Evolutionary conservation across 2,113 vertebrate species (phyloP), one percentile per base, ranked within the genome.

Genomic region (Todiramphus saurophagus): DNA sequence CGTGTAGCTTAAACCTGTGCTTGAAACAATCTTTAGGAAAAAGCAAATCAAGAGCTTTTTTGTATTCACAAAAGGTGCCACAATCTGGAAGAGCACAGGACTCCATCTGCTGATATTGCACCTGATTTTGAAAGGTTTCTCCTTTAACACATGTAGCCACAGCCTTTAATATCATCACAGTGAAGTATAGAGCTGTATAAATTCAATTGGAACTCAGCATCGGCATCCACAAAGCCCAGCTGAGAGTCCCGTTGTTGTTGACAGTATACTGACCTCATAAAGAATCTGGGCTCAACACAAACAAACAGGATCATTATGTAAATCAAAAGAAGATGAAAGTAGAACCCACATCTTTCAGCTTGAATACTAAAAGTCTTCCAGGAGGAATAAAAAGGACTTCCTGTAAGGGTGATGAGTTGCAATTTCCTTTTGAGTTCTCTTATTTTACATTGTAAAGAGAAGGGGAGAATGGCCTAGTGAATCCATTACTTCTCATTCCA

Each of bases 321-420:
- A 97, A 97, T 96, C 90, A 96, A 96, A 95, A 94, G 90, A 95
- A 95, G 84, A 96, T 96, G 94, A 96, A 95, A 95, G 90, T 67
- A 86, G 82, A 95, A 73, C 84, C 70, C 82, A 83, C 89, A 85
- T 95, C 87, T 94, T 97, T 89, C 94, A 94, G 67, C 78, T 67
- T 80, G 53, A 87, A 83, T 94, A 62, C 58, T 90, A 46, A 48
- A 93, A 94, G 21, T 86, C 78, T 94, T 90, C 93, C 84, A 87
- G 90, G 70, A 93, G 8, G 82, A 91, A 90, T 85, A 95, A 93
- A 94, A 88, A 74, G 73, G 85, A 80, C 37, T 91, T 96, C 82
- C 90, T 91, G 55, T 90, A 82, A 90, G 79, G 55, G 63, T 74
- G 70, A 43, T 88, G 87, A 93, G 27, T 83, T 85, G 81, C 76